Evolutionary conservation across 2,113 vertebrate genomes (phyloP), one percentile per base, ranked within the genome.

Genomic region (Laterallus jamaicensis): DNA sequence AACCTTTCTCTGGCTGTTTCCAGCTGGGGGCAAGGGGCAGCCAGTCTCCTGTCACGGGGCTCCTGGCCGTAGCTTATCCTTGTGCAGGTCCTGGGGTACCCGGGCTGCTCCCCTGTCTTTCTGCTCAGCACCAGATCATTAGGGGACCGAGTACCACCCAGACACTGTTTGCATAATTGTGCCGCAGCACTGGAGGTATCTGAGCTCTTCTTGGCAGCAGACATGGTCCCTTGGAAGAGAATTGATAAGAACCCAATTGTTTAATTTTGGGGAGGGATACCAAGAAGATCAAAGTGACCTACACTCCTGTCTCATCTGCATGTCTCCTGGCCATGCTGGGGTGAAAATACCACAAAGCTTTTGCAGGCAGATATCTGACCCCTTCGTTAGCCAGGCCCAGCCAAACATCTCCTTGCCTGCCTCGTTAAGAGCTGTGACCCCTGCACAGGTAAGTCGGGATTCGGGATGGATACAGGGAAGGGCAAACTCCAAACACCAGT

Each of bases 11-110:
- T 28, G 11, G 10, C 35, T 71, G 26, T 84, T 81, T 91, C 52
- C 54, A 49, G 32, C 42, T 76, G 29, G 29, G 42, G 40, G 8
- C 29, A 78, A 83, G 25, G 9, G 26, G n/a, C 4, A 2, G 8
- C 11, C 32, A 28, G 39, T 47, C 39, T 86, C 40, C 0, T 0
- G 2, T 52, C 73, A 32, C 0, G 1, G n/a, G 19, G n/a, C 8
- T 79, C 2, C 1, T 40, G 66, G 26, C 18, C 2, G 1, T 35
- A 52, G 31, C n/a, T 75, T 39, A 49, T 42, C 24, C 21, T 40
- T 66, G 14, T 71, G 78, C 37, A 64, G 14, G 62, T 77, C 50
- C 68, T 69, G 40, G 71, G 13, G 39, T 63, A 32, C 15, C 58
- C 26, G 39, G 69, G 19, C 37, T 76, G n/a, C 55, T 74, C n/a